Conservation (phyloP, 2,797 vertebrate species). For the Octomys mimax region DNA sequence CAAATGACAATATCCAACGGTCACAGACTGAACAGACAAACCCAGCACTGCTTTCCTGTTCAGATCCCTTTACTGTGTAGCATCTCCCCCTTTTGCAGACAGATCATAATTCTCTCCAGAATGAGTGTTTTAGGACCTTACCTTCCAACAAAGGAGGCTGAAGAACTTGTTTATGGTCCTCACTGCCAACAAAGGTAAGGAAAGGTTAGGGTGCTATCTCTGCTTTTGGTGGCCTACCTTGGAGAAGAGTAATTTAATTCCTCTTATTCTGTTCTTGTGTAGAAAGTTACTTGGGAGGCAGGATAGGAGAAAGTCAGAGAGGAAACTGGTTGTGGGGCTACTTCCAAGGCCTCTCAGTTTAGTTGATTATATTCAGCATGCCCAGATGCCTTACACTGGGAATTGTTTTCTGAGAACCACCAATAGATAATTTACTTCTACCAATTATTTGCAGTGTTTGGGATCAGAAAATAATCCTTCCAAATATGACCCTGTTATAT, state of each 20-base stretch:
- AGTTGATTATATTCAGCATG: background rate
- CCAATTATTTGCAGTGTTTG: background rate
- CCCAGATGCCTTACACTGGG: background rate
- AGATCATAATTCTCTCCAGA: background rate
- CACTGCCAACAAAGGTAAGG: background rate
- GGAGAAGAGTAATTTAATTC: background rate
- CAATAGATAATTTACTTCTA: slow-evolving; percentile 1
- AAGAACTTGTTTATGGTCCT: background rate
- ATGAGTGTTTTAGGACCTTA: background rate
- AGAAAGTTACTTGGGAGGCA: background rate
- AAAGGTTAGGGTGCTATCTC: background rate
- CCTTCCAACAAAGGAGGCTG: background rate
- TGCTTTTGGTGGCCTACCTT: background rate
- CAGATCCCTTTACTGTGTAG: background rate
- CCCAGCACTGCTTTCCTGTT: background rate
- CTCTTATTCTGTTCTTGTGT: background rate
- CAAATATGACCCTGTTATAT: background rate
- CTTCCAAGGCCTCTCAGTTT: background rate
- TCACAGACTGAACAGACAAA: background rate
- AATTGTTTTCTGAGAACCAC: background rate
- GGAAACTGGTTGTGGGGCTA: too few relatives aligned
- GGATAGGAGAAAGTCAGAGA: background rate
- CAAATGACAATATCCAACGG: background rate
- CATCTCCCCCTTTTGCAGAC: too few relatives aligned
- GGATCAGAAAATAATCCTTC: background rate